phyloP scores from a whole-genome alignment of 2,888 invertebrate species.

The Agrochola lota region DNA sequence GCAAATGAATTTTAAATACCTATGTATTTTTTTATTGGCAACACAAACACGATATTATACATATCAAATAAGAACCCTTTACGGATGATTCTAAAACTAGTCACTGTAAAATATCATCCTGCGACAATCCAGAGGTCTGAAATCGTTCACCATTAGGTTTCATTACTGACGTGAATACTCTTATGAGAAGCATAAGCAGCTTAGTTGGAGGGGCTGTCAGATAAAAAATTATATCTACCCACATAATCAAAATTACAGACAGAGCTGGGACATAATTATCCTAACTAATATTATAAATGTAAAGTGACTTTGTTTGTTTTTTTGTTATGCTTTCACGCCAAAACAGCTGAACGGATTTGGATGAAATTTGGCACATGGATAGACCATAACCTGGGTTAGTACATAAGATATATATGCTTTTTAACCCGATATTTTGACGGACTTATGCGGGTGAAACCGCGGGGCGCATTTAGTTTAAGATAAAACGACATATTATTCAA shows the following conservation, averaged over 20 bases:
- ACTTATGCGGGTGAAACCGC: too few species aligned
- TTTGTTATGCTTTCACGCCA: too few species aligned
- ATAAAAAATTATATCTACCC: background rate
- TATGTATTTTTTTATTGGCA: background rate
- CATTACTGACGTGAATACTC: background rate
- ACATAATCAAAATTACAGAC: background rate
- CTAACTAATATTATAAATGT: too few species aligned
- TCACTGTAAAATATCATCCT: background rate
- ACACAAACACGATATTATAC: background rate
- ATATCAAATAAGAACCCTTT: background rate
- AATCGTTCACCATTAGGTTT: background rate
- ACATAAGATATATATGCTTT: too few species aligned
- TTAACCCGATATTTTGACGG: too few species aligned
- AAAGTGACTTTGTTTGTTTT: too few species aligned
- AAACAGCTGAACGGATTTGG: too few species aligned
- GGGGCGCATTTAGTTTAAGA: background rate
- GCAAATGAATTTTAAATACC: background rate
- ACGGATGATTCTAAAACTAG: background rate
- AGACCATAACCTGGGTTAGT: too few species aligned
- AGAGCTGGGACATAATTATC: background rate
- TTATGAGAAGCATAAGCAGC: background rate
- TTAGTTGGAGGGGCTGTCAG: background rate
- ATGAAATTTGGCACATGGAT: too few species aligned
- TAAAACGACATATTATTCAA: too few species aligned
- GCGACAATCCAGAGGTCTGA: background rate